These are phyloP conservation scores for Dendroctonus valens DNA, from an alignment of 1,140 invertebrate genomes.

Conservation along the genomic window DNA sequence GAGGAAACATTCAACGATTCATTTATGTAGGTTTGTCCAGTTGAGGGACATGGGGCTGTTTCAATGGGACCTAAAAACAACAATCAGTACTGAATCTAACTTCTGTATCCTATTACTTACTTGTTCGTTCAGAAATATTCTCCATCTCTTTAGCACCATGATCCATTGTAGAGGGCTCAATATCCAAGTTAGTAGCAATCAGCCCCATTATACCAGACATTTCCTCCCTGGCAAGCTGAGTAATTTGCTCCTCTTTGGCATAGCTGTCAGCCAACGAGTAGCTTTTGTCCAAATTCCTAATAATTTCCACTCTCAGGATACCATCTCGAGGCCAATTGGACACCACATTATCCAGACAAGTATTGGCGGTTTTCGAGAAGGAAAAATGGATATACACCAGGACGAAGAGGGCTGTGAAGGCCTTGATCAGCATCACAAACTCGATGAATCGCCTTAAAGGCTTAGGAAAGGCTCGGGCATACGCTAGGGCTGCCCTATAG, in stretches of 20 bases:
- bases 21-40: constrained; percentile 16
- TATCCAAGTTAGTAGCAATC: constrained; percentile 65
- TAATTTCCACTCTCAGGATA: constrained; percentile 93
- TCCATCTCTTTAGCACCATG: constrained; percentile 46
- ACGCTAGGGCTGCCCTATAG: constrained; percentile 85
- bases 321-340: constrained; percentile 93
- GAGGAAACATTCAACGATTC: constrained; percentile 37
- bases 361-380: constrained; percentile 89
- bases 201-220: constrained; percentile 64
- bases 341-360: constrained; percentile 88
- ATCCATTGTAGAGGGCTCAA: constrained; percentile 66
- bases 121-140: no score
- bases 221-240: constrained; percentile 69
- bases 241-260: constrained; percentile 71
- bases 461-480: constrained; percentile 85
- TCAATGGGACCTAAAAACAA: constrained; percentile 10
- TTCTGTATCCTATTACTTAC: no score
- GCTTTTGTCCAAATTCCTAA: constrained; percentile 68
- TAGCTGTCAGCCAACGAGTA: constrained; percentile 80
- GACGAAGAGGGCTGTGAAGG: constrained; percentile 84
- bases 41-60: neutral
- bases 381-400: constrained; percentile 93
- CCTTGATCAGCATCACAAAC: constrained; percentile 87
- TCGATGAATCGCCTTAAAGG: constrained; percentile 85
- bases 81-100: neutral